These are phyloP conservation scores for Philaethria dido DNA, from an alignment of 2,888 invertebrate genomes.

Conservation along the genomic window DNA sequence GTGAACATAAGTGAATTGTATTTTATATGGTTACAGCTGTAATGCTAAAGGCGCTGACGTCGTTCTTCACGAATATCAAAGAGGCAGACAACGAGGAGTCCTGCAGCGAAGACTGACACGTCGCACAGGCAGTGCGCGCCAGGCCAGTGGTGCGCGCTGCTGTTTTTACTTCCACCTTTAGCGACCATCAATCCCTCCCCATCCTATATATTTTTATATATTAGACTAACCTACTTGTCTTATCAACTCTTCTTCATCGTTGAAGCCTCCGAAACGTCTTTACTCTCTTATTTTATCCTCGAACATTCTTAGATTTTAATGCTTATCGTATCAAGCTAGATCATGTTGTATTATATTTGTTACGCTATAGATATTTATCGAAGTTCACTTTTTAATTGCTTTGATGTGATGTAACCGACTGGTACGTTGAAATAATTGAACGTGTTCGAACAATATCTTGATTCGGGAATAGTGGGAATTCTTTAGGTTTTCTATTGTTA, in stretches of 20 bases:
- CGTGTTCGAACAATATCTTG: slow-evolving; percentile 39
- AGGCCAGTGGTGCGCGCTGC: slow-evolving; percentile 35
- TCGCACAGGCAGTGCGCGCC: slow-evolving; percentile 51
- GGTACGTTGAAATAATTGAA: slow-evolving; percentile 25
- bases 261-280: not conserved
- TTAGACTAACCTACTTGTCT: slow-evolving; percentile 50
- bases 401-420: slow-evolving; percentile 28
- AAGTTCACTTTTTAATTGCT: slow-evolving; percentile 51
- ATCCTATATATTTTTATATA: slow-evolving; percentile 71
- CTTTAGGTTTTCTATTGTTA: slow-evolving; percentile 24
- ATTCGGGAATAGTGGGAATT: slow-evolving; percentile 27
- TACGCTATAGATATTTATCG: slow-evolving; percentile 65
- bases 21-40: slow-evolving; percentile 78
- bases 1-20: not conserved
- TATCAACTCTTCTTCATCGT: not conserved
- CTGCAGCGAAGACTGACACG: slow-evolving; percentile 78
- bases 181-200: slow-evolving; percentile 19
- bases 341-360: slow-evolving; percentile 71
- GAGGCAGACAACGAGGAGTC: slow-evolving; percentile 87
- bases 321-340: slow-evolving; percentile 63
- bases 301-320: slow-evolving; percentile 56
- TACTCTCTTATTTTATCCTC: slow-evolving; percentile 51
- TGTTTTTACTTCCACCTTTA: slow-evolving; percentile 12
- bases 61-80: slow-evolving; percentile 88
- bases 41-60: slow-evolving; percentile 88